Evolutionary conservation across 2,113 vertebrate genomes (phyloP).

Genomic region (Lasiurus borealis): DNA sequence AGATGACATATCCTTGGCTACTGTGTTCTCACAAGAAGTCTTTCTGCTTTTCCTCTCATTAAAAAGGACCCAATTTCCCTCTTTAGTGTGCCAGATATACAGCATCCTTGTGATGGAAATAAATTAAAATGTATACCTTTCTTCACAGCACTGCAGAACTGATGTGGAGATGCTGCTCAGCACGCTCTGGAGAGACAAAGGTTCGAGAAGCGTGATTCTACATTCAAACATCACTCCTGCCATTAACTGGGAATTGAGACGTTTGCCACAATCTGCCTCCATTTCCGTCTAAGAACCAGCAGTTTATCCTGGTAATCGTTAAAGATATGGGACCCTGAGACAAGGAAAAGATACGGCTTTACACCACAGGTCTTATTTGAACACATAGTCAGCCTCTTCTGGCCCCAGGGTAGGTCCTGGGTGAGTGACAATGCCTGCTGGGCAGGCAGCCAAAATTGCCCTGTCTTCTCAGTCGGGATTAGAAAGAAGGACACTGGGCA

Average conservation of each 20-base stretch:
- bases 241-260: neutral
- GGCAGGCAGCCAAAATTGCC: neutral
- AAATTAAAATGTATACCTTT: neutral
- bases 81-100: neutral
- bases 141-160: fast-evolving
- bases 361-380: fast-evolving
- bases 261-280: neutral
- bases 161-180: fast-evolving
- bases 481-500: neutral
- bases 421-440: too few species aligned
- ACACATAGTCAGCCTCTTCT: neutral
- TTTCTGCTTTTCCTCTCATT: constrained; percentile 15
- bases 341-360: too few species aligned
- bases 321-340: neutral
- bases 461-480: neutral
- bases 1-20: neutral
- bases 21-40: neutral
- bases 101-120: neutral
- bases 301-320: neutral
- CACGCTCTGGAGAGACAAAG: fast-evolving
- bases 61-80: neutral
- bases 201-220: fast-evolving
- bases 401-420: too few species aligned
- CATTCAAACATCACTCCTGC: neutral
- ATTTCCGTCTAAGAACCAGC: neutral